Percentiles rank a stretch among this genome's conserved stretches.
phyloP scores from a whole-genome alignment of 2,888 invertebrate species.

The Euclidia mi region DNA sequence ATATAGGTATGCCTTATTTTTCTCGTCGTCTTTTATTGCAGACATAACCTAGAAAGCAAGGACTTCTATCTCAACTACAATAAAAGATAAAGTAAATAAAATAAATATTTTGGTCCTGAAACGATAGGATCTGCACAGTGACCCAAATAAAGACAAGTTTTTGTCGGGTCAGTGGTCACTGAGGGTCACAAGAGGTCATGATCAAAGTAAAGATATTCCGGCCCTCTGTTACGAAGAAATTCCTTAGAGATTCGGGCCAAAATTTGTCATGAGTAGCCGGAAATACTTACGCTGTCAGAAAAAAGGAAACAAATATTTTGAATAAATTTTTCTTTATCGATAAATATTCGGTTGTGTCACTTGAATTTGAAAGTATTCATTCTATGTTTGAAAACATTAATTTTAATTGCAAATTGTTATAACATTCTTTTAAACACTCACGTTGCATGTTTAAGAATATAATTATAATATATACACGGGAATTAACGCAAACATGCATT shows the following conservation, averaged over 20 bases:
- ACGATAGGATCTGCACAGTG: background rate
- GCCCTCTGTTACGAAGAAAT: background rate
- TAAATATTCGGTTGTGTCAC: too few relatives aligned
- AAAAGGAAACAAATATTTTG: background rate
- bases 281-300: background rate
- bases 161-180: slow-evolving; percentile 7
- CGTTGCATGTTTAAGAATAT: too few relatives aligned
- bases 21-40: too few relatives aligned
- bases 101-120: background rate
- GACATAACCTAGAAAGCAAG: too few relatives aligned
- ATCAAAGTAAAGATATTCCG: slow-evolving; percentile 8
- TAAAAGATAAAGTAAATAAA: background rate
- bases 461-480: too few relatives aligned
- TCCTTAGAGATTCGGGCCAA: background rate
- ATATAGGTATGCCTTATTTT: too few relatives aligned
- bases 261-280: background rate
- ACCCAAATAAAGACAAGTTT: slow-evolving; percentile 6
- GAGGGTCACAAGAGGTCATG: slow-evolving; percentile 3
- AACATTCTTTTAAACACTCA: too few relatives aligned
- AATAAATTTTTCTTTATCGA: too few relatives aligned
- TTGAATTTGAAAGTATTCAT: too few relatives aligned
- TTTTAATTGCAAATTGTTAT: too few relatives aligned
- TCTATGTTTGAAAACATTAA: too few relatives aligned
- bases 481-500: too few relatives aligned
- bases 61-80: background rate